Evolutionary conservation across 2,888 invertebrate genomes (phyloP), one percentile per base, ranked within the genome.

Genomic region (Nymphalis urticae): DNA sequence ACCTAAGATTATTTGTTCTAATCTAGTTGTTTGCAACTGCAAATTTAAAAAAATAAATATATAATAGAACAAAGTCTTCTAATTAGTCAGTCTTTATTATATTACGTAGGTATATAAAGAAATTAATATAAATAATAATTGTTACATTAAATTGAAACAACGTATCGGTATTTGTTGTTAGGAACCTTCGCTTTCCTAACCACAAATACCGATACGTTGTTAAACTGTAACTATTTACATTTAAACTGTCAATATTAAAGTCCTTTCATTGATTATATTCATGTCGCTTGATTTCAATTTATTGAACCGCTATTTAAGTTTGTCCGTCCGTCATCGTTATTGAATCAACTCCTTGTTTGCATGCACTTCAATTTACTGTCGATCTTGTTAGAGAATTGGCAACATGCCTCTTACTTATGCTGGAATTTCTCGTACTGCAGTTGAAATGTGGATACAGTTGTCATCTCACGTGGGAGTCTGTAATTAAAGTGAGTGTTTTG

Each of bases 311-410:
- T 68, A 67, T 73, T 75, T 72, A 70, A 59, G 64, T 61, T 65
- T 64, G 66, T 73, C 72, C 72, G 70, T 68, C 62, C 69, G 68
- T 73, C 63, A 68, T 68, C 59, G 76, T 79, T 80, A 79, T 79
- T 79, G 75, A 81, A 79, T 77, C 77, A 65, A 74, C 71, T 73
- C 65, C 78, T 79, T 79, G 78, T 81, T 79, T 80, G 77, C 76
- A 76, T 76, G 75, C 77, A 77, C 78, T 80, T 77, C 76, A 80
- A 81, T 83, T 80, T 73, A 77, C 76, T 76, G 78, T 75, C 80
- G 76, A 80, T 80, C 77, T 81, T 77, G 77, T 75, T 65, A 76
- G 76, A 74, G 77, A 72, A 79, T 80, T 80, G 80, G 76, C 79
- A 79, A 63, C 71, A 72, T 68, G 62, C 72, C 73, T 54, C 62